Percentiles rank a stretch among this genome's conserved stretches.
Evolutionary conservation across 2,888 invertebrate genomes (phyloP).

Genomic region (Drosophila mulleri): DNA sequence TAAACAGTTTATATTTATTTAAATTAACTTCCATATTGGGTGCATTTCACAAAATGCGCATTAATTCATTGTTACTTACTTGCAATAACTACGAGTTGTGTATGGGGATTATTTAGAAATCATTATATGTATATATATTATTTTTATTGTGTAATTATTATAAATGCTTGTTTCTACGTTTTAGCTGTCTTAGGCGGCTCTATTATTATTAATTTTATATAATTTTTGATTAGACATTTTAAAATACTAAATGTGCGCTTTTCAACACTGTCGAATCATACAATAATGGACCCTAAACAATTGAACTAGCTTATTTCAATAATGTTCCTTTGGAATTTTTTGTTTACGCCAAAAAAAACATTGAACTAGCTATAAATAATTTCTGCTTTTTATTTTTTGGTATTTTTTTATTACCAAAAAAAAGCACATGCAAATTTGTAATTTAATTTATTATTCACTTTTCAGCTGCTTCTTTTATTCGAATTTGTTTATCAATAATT

Average conservation of each 20-base stretch:
- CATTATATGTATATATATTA: slow-evolving; percentile 1
- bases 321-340: background rate
- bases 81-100: slow-evolving; percentile 38
- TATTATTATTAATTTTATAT: slow-evolving; percentile 15
- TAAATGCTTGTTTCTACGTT: background rate
- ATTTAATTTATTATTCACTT: background rate
- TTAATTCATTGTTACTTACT: slow-evolving; percentile 49
- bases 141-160: slow-evolving; percentile 1
- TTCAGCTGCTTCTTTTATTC: background rate
- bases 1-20: slow-evolving; percentile 49
- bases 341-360: background rate
- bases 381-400: background rate
- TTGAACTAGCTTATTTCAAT: slow-evolving; percentile 43
- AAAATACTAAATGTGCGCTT: slow-evolving; percentile 28
- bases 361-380: background rate
- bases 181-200: background rate
- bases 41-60: slow-evolving; percentile 51
- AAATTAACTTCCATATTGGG: slow-evolving; percentile 38
- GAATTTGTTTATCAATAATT: slow-evolving; percentile 2
- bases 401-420: background rate
- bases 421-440: slow-evolving; percentile 2
- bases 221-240: slow-evolving; percentile 22
- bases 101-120: slow-evolving; percentile 9
- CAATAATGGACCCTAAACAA: slow-evolving; percentile 36
- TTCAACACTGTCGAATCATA: slow-evolving; percentile 19